Percentiles rank a stretch among this genome's conserved stretches.
phyloP scores from a whole-genome alignment of 2,797 vertebrate genomes.

The Nannoperca australis region DNA sequence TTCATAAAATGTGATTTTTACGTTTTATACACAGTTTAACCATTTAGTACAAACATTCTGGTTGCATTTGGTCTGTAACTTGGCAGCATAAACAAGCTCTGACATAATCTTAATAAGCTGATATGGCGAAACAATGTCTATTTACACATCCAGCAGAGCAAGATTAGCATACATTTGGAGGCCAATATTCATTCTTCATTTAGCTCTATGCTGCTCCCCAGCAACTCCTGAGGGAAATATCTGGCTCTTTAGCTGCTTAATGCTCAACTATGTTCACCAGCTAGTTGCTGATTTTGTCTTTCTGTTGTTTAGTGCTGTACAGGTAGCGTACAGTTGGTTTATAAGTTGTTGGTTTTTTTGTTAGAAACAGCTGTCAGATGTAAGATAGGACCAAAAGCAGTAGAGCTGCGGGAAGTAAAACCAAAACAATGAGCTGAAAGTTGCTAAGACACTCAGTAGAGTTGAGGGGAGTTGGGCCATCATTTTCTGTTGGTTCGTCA shows the following conservation, averaged over 20 bases:
- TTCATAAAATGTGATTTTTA: neutral
- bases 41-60: no score
- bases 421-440: neutral
- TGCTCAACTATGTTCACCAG: neutral
- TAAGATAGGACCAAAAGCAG: neutral
- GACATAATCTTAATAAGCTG: neutral
- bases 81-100: neutral
- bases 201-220: neutral
- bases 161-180: neutral
- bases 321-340: neutral
- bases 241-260: neutral
- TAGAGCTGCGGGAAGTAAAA: neutral
- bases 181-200: neutral
- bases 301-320: neutral
- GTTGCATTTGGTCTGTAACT: neutral
- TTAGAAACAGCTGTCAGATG: neutral
- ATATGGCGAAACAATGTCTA: neutral
- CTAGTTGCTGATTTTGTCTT: neutral
- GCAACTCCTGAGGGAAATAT: neutral
- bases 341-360: no score
- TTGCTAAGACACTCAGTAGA: neutral
- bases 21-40: no score
- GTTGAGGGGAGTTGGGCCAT: neutral
- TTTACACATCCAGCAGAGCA: neutral
- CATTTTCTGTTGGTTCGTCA: neutral